These are phyloP conservation scores for Watsonalla binaria DNA, from an alignment of 2,888 invertebrate species.

Conservation along the genomic window DNA sequence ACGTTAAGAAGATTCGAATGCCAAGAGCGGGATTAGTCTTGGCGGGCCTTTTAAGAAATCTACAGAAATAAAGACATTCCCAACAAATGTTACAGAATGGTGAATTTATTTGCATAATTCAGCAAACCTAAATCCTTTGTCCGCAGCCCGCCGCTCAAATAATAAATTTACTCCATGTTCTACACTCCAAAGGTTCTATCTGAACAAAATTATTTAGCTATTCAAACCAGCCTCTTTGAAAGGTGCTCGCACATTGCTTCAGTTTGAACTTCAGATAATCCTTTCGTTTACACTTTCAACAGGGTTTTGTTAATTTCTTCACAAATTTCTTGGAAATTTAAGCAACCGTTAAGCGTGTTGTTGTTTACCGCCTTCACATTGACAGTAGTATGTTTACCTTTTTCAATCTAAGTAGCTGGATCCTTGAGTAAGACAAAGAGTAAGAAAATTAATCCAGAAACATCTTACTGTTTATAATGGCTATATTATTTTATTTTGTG, in stretches of 20 bases:
- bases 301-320: constrained; percentile 13
- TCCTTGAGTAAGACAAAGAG: no score
- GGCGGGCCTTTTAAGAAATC: constrained; percentile 68
- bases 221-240: constrained; percentile 48
- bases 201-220: constrained; percentile 68
- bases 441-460: no score
- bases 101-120: constrained; percentile 78
- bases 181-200: constrained; percentile 64
- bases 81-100: constrained; percentile 77
- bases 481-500: constrained; percentile 14
- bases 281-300: constrained; percentile 24
- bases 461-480: constrained; percentile 9
- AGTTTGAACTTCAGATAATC: constrained; percentile 30
- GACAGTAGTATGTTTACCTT: no score
- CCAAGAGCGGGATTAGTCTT: constrained; percentile 63
- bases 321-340: no score
- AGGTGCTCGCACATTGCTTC: constrained; percentile 36
- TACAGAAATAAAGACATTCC: constrained; percentile 74
- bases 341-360: no score
- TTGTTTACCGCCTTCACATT: no score
- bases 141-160: constrained; percentile 67
- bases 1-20: constrained; percentile 55
- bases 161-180: constrained; percentile 74
- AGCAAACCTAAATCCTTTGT: constrained; percentile 75
- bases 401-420: no score